These are phyloP conservation scores for Desmodus rotundus DNA, from an alignment of 2,113 vertebrate genomes.

Conservation along the genomic window DNA sequence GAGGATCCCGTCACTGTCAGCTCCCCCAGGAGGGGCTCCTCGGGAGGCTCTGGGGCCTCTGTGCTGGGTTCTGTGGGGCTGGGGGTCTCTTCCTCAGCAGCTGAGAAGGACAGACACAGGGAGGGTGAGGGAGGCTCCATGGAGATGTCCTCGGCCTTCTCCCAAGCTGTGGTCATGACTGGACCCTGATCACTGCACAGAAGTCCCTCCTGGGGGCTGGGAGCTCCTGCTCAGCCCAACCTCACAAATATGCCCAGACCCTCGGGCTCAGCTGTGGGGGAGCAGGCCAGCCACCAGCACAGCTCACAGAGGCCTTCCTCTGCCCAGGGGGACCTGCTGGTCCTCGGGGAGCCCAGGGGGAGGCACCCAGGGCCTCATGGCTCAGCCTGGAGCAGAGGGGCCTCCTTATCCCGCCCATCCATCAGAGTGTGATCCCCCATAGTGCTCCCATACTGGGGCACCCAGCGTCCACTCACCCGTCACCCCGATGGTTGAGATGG, in stretches of 20 bases:
- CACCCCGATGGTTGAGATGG: constrained; percentile 24
- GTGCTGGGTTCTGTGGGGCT: too few species aligned
- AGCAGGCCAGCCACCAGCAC: background rate
- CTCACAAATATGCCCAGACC: background rate
- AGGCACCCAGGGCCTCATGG: background rate
- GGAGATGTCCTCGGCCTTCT: too few species aligned
- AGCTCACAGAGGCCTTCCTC: background rate
- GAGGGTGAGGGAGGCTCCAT: too few species aligned
- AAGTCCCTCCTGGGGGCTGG: background rate
- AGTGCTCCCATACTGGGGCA: too few species aligned
- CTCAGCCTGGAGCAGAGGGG: background rate
- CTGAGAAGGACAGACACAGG: too few species aligned
- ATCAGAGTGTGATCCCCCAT: background rate
- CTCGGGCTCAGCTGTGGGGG: background rate
- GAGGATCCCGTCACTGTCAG: constrained; percentile 48
- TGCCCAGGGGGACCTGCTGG: background rate
- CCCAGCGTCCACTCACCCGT: background rate
- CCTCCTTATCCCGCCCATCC: too few species aligned
- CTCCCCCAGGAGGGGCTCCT: constrained; percentile 47
- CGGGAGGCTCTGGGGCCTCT: too few species aligned
- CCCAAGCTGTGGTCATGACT: background rate
- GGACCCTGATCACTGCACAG: background rate
- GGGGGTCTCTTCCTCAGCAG: too few species aligned
- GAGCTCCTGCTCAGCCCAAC: background rate
- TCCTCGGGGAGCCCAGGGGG: background rate